Base-by-base conservation (phyloP, 2,888 invertebrate species). In the Ditula angustiorana region DNA sequence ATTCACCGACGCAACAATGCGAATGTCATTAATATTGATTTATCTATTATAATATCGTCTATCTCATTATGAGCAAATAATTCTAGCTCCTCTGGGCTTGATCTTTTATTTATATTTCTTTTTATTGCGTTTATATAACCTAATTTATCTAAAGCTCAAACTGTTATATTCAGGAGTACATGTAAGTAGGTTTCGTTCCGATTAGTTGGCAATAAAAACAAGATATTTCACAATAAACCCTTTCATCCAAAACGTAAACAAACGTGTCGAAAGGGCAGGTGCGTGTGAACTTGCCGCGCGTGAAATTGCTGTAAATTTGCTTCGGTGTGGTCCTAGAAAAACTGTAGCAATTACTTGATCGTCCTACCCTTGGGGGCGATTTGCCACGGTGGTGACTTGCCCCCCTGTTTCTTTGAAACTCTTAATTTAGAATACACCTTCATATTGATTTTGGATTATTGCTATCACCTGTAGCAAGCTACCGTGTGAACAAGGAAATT, bases 271-370 rank as follows among this genome's bases (percentile, higher is more conserved):
- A 67, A 72, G 76, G 79, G 77, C 77, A 87, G 84, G 83, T 89
- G 90, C 90, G 91, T 90, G 88, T 87, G 88, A 90, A 87, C 85
- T 76, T 81, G 74, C 83, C 81, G 81, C 77, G 86, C 92, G 89
- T 92, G 92, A 92, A 92, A 92, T 92, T 84, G 84, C 81, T 83
- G 87, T 88, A 86, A 87, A 87, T 88, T 87, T 85, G 83, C 85
- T 83, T 80, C 90, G 89, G 92, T 92, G 92, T 92, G 92, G 92
- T 92, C 92, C 84, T 74, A 74, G 80, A 78, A 87, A 81, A 88
- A 85, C 75, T 82, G 81, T 83, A 79, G 84, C 86, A 83, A 88
- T 90, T 87, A 88, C 87, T 88, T 85, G 84, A 87, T 79, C 82
- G 83, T 87, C 88, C 89, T 86, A 90, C 91, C 91, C 90, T 80